Conservation (phyloP, 1,140 invertebrate genomes). For the Daktulosphaira vitifoliae region DNA sequence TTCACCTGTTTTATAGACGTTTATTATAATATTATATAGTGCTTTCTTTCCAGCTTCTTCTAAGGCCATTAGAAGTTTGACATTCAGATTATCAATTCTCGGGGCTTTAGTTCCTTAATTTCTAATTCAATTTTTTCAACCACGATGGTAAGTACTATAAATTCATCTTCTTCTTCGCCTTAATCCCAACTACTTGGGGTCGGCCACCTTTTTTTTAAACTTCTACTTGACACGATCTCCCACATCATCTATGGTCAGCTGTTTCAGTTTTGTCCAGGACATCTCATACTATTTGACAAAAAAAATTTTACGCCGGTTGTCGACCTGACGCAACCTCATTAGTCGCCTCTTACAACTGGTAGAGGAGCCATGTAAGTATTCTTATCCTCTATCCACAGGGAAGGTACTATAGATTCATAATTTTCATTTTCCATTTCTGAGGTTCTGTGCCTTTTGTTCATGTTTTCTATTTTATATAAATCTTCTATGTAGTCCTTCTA, state of each 20-base stretch:
- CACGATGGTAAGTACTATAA: conserved; percentile 13
- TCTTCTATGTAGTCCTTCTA: conserved; percentile 35
- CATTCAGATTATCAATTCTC: conserved; percentile 37
- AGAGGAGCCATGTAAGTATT: no score
- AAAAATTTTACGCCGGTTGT: no score
- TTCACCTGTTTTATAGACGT: background rate
- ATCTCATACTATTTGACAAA: no score
- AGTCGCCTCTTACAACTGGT: no score
- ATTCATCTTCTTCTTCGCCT: conserved; percentile 1
- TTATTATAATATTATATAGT: background rate
- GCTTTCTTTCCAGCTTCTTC: background rate
- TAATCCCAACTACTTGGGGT: no score
- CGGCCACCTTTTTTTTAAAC: no score
- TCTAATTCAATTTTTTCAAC: conserved; percentile 21
- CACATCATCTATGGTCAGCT: no score
- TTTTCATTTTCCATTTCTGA: no score
- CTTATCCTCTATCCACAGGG: no score
- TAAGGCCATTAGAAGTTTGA: conserved; percentile 37
- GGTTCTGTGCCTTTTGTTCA: background rate
- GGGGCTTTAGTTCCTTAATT: conserved; percentile 36
- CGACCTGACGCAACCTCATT: no score
- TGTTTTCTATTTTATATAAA: conserved; percentile 24
- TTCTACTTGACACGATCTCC: background rate
- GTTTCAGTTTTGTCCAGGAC: no score
- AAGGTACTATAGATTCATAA: no score